These are phyloP conservation scores for Epinotia ramella DNA, from an alignment of 2,888 invertebrate genomes.

Conservation along the genomic window DNA sequence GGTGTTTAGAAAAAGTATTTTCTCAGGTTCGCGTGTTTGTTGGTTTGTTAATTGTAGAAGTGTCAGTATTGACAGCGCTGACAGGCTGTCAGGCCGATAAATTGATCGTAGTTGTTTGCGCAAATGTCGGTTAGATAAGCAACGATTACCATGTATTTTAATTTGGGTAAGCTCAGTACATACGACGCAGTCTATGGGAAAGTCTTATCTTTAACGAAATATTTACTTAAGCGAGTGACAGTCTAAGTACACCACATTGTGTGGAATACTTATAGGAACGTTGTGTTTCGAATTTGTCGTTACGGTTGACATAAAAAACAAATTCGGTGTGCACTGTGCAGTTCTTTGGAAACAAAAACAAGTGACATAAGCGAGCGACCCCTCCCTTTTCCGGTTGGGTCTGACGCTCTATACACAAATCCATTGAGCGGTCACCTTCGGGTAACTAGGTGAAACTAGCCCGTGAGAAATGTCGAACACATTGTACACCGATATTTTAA, in stretches of 20 bases:
- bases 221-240: constrained; percentile 28
- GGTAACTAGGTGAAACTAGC: constrained; percentile 69
- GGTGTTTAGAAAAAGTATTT: constrained; percentile 61
- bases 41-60: constrained; percentile 84
- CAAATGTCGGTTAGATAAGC: constrained; percentile 79
- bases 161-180: constrained; percentile 63
- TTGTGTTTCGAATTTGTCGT: constrained; percentile 2
- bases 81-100: constrained; percentile 81
- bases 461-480: constrained; percentile 74
- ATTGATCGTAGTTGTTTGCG: constrained; percentile 83
- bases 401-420: constrained; percentile 68
- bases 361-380: constrained; percentile 69
- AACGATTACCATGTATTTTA: constrained; percentile 77
- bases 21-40: constrained; percentile 70
- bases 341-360: constrained; percentile 69
- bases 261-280: constrained; percentile 4
- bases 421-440: constrained; percentile 77
- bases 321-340: constrained; percentile 50
- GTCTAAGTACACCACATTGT: constrained; percentile 4
- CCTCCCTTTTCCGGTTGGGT: constrained; percentile 75
- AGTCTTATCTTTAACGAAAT: constrained; percentile 60
- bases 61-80: constrained; percentile 79
- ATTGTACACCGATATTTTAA: constrained; percentile 53
- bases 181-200: constrained; percentile 62
- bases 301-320: constrained; percentile 37